Conservation (phyloP, 2,113 vertebrate species). For the Mirza zaza region DNA sequence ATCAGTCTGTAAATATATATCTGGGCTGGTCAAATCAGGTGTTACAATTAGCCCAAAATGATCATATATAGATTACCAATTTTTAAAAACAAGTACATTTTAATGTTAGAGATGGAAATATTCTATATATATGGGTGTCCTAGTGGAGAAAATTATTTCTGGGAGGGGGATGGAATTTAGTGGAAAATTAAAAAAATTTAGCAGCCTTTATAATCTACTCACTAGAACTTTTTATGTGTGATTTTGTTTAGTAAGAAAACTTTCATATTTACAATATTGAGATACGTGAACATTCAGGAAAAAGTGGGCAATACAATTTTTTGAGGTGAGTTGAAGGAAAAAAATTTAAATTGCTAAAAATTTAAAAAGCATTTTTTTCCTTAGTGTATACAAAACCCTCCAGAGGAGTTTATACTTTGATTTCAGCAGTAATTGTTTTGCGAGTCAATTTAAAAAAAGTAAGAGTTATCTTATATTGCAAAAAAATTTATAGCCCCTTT, state of each 20-base stretch:
- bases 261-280: background rate
- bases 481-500: background rate
- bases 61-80: background rate
- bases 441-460: background rate
- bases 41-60: background rate
- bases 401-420: background rate
- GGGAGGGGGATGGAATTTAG: background rate
- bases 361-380: background rate
- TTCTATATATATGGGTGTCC: background rate
- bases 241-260: slow-evolving; percentile 1
- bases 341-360: background rate
- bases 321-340: background rate
- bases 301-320: background rate
- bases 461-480: background rate
- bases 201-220: background rate
- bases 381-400: background rate
- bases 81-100: slow-evolving; percentile 5
- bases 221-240: background rate
- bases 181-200: background rate
- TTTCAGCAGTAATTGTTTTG: background rate
- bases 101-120: background rate
- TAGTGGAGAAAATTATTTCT: background rate
- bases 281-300: background rate
- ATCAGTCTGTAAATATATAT: background rate
- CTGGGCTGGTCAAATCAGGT: background rate